Evolutionary conservation across 2,797 vertebrate genomes (phyloP).

Genomic region (Cirrhinus mrigala): DNA sequence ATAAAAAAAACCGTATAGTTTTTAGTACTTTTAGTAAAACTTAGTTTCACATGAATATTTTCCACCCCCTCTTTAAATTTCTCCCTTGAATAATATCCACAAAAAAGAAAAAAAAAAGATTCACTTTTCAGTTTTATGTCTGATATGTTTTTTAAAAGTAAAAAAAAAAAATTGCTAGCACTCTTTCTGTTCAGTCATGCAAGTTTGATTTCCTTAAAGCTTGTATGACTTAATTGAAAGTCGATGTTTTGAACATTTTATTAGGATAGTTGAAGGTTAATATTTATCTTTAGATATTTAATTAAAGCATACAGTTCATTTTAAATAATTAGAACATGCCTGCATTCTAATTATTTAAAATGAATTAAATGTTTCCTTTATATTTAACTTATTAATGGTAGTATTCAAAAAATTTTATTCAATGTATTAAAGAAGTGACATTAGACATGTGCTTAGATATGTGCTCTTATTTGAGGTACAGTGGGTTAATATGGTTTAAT

Average conservation of each 20-base stretch:
- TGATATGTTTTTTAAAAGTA: not conserved
- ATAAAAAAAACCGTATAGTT: not conserved
- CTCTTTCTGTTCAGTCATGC: not conserved
- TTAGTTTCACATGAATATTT: not conserved
- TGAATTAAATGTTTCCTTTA: not conserved
- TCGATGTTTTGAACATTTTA: not conserved
- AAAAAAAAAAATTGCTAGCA: not conserved
- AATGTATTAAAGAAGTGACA: not conserved
- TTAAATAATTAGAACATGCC: not conserved
- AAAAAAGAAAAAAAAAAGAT: not conserved
- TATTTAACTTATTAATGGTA: not conserved
- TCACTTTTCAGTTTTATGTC: not conserved
- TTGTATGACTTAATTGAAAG: not conserved
- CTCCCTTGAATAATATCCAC: not conserved
- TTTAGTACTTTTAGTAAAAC: too few relatives aligned
- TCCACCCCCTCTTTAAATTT: not conserved
- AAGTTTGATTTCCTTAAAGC: not conserved
- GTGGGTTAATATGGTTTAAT: not conserved
- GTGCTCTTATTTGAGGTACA: not conserved
- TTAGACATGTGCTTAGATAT: not conserved
- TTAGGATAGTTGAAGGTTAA: not conserved
- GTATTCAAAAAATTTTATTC: not conserved
- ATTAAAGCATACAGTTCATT: not conserved
- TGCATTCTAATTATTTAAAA: not conserved
- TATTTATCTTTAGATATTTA: not conserved